A percentile compares a stretch with the other conserved stretches of the same genome.
Evolutionary conservation across 1,140 invertebrate species (phyloP).

Genomic region (Eupristina koningsbergeri): DNA sequence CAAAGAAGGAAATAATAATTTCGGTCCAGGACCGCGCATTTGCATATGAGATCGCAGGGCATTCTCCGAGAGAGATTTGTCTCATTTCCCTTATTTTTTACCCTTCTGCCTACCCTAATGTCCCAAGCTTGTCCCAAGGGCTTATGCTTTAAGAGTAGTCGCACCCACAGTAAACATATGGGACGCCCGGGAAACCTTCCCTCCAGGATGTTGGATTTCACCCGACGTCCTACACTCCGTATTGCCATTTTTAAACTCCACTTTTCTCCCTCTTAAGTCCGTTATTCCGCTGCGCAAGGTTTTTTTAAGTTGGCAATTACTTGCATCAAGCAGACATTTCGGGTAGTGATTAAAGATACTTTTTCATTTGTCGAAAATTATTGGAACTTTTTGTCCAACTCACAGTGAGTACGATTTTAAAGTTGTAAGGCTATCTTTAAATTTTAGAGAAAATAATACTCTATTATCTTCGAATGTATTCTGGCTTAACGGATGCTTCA

Average conservation of each 20-base stretch:
- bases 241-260: slow-evolving; percentile 24
- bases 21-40: slow-evolving; percentile 7
- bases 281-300: no score
- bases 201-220: slow-evolving; percentile 60
- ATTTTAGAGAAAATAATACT: not conserved
- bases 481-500: not conserved
- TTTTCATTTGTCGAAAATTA: not conserved
- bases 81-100: slow-evolving; percentile 36
- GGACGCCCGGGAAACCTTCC: slow-evolving; percentile 58
- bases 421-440: not conserved
- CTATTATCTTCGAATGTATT: not conserved
- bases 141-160: not conserved
- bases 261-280: not conserved
- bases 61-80: slow-evolving; percentile 37
- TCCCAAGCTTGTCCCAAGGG: not conserved
- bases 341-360: not conserved
- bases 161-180: slow-evolving; percentile 58
- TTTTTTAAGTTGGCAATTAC: not conserved
- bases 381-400: not conserved
- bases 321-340: not conserved
- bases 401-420: not conserved
- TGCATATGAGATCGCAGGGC: slow-evolving; percentile 25
- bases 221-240: slow-evolving; percentile 25
- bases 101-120: no score
- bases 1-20: slow-evolving; percentile 20